A percentile compares a stretch with the other conserved stretches of the same genome.
Evolutionary conservation across 2,888 invertebrate species (phyloP).

Genomic region (Leptura quadrifasciata): DNA sequence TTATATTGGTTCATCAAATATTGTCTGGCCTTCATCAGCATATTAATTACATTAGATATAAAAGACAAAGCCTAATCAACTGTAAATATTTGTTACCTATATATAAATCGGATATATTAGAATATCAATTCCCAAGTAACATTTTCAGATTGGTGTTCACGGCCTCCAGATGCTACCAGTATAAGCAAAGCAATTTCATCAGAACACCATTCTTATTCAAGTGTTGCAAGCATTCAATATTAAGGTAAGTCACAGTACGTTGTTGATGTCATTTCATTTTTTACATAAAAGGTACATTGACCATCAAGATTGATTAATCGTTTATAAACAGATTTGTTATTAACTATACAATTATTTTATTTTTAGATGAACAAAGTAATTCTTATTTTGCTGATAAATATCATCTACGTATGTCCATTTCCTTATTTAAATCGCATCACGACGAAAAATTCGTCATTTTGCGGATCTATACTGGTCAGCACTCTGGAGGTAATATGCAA

Average conservation of each 20-base stretch:
- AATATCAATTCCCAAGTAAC: conserved; percentile 18
- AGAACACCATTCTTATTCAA: background rate
- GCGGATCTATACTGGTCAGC: background rate
- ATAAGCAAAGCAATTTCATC: background rate
- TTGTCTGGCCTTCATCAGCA: conserved; percentile 10
- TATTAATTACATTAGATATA: conserved; percentile 2
- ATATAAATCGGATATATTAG: background rate
- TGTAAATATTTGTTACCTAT: conserved; percentile 2
- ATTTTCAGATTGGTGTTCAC: conserved; percentile 18
- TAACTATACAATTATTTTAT: background rate
- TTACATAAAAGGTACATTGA: too few relatives aligned
- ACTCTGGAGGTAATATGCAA: background rate
- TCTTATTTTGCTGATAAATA: conserved; percentile 19
- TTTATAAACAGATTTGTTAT: background rate
- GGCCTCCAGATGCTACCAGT: background rate
- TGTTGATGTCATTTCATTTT: background rate
- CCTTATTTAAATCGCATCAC: conserved; percentile 7
- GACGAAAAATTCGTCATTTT: conserved; percentile 1
- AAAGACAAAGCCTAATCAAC: background rate
- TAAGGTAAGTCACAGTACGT: background rate
- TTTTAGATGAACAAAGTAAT: conserved; percentile 20
- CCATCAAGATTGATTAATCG: too few relatives aligned
- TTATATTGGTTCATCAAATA: background rate
- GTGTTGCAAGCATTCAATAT: background rate
- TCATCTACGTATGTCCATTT: conserved; percentile 12